Conservation (phyloP, 2,797 vertebrate species). For the Tympanoctomys barrerae region DNA sequence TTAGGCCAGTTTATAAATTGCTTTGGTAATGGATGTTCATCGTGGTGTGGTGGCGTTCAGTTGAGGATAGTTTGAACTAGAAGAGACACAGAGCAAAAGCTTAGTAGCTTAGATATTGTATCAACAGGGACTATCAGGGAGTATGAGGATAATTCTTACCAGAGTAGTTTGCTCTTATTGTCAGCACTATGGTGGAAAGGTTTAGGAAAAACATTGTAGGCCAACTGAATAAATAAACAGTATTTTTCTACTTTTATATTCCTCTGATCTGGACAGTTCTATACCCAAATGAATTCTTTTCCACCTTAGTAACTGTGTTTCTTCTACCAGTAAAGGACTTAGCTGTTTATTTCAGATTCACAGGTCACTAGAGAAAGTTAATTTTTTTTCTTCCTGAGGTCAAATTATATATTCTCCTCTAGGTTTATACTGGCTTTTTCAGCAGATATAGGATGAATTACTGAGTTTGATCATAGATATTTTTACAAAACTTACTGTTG, state of each 20-base stretch:
- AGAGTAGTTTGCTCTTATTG: neutral
- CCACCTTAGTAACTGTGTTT: neutral
- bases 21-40: neutral
- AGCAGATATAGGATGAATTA: neutral
- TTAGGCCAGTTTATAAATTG: neutral
- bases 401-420: neutral
- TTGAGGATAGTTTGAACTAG: neutral
- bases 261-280: neutral
- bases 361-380: neutral
- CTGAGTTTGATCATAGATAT: neutral
- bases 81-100: neutral
- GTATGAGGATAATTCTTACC: neutral
- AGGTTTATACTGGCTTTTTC: neutral
- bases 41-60: neutral
- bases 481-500: neutral
- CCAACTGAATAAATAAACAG: neutral
- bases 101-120: neutral
- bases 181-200: neutral
- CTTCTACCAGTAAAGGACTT: neutral
- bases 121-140: neutral
- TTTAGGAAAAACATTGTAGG: neutral
- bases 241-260: neutral
- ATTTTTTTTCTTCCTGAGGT: neutral
- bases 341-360: neutral
- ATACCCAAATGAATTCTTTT: neutral